Evolutionary conservation across 2,888 invertebrate species (phyloP).

Genomic region (Pandemis corylana): DNA sequence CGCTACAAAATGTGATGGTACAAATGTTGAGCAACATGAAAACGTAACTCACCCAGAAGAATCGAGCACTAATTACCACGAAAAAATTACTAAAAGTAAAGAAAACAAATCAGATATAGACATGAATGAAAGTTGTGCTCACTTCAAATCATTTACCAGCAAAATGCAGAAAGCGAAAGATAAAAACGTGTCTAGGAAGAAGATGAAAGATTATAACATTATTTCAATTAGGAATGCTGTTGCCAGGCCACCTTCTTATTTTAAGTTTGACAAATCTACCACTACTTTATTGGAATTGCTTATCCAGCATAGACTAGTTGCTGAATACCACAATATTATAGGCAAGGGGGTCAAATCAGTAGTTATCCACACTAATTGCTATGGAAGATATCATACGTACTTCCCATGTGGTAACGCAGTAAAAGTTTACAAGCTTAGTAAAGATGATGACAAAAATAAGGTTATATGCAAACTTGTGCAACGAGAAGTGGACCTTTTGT

Average conservation of each 20-base stretch:
- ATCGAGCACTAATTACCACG: background rate
- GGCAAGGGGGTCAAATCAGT: slow-evolving; percentile 11
- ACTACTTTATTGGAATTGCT: slow-evolving; percentile 14
- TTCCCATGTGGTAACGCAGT: slow-evolving; percentile 25
- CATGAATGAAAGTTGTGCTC: background rate
- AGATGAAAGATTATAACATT: slow-evolving; percentile 20
- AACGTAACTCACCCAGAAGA: background rate
- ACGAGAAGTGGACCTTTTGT: slow-evolving; percentile 17
- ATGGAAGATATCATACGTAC: slow-evolving; percentile 12
- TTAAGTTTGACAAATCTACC: slow-evolving; percentile 15
- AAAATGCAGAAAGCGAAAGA: background rate
- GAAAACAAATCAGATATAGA: background rate
- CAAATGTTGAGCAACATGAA: background rate
- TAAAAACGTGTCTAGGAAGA: background rate
- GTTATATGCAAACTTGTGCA: slow-evolving; percentile 12
- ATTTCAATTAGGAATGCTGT: slow-evolving; percentile 9
- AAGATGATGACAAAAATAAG: slow-evolving; percentile 24
- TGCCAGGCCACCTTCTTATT: slow-evolving; percentile 9
- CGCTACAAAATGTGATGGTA: background rate
- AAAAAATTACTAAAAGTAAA: background rate
- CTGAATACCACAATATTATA: slow-evolving; percentile 19
- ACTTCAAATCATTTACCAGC: background rate
- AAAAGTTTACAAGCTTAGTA: slow-evolving; percentile 21
- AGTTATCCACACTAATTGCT: slow-evolving; percentile 20
- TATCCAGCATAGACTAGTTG: background rate